Percentiles rank a stretch among this genome's conserved stretches.
phyloP scores from a whole-genome alignment of 2,888 invertebrate species.

The Ichneumon xanthorius region DNA sequence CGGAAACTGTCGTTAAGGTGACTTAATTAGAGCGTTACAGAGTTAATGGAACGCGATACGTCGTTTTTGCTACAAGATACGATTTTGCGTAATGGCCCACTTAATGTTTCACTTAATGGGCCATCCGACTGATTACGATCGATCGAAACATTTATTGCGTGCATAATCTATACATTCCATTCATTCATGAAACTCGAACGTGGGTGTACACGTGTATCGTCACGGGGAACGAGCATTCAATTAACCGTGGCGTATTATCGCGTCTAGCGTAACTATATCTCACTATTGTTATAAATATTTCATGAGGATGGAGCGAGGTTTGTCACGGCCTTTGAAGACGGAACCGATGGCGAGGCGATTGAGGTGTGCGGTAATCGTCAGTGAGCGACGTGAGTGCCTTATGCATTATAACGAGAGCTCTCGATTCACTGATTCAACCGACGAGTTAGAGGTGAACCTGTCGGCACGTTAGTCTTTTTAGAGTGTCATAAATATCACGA shows the following conservation, averaged over 20 bases:
- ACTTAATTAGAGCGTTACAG: no score
- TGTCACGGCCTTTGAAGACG: constrained; percentile 39
- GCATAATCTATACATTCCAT: constrained; percentile 9
- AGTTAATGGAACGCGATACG: no score
- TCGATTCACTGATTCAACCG: constrained; percentile 11
- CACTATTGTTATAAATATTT: constrained; percentile 63
- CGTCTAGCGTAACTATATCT: constrained; percentile 39
- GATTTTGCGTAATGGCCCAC: neutral
- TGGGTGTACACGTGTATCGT: constrained; percentile 35
- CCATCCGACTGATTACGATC: neutral
- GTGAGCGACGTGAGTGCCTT: neutral
- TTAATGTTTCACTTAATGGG: constrained; percentile 9
- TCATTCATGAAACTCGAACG: constrained; percentile 51
- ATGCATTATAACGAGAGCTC: constrained; percentile 36
- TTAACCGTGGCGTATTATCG: constrained; percentile 63
- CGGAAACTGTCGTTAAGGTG: no score
- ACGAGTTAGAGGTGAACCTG: constrained; percentile 4
- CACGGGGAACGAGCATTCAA: constrained; percentile 64
- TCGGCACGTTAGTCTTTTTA: neutral
- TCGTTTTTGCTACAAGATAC: neutral
- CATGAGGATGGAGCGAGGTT: constrained; percentile 52
- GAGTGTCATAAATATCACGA: neutral
- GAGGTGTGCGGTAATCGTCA: constrained; percentile 45
- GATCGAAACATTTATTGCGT: constrained; percentile 16
- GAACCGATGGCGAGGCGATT: constrained; percentile 21